These are phyloP conservation scores for Zenarchopterus dispar DNA, from an alignment of 2,797 vertebrate species.

Conservation along the genomic window DNA sequence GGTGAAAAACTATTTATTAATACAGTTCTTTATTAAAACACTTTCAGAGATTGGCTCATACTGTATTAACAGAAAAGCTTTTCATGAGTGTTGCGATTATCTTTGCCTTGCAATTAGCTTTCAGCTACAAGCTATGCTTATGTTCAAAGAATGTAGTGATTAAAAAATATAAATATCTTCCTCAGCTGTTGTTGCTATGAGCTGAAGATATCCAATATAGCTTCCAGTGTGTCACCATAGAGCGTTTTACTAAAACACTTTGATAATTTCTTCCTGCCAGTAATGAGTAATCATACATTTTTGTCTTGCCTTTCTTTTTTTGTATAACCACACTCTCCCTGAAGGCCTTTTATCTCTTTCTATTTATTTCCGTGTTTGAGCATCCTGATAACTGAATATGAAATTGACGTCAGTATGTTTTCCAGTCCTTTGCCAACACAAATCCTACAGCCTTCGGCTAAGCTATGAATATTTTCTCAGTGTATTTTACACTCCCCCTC, in stretches of 20 bases:
- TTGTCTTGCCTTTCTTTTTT: conserved; percentile 4
- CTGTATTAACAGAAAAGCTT: no score
- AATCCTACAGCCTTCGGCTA: conserved; percentile 37
- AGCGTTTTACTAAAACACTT: conserved; percentile 15
- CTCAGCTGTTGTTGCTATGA: conserved; percentile 12
- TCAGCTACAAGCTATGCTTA: neutral
- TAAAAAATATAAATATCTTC: conserved; percentile 2
- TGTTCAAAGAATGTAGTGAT: neutral
- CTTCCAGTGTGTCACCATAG: conserved; percentile 11
- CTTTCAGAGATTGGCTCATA: no score
- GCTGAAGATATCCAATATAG: conserved; percentile 13
- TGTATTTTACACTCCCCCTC: conserved; percentile 19
- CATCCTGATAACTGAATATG: conserved; percentile 40
- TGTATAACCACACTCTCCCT: conserved; percentile 3
- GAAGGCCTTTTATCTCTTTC: neutral
- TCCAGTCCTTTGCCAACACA: conserved; percentile 39
- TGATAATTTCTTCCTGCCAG: conserved; percentile 11
- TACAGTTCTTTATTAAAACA: no score
- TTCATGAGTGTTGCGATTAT: no score
- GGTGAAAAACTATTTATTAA: no score
- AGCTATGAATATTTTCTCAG: conserved; percentile 48
- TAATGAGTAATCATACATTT: conserved; percentile 17
- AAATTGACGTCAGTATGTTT: conserved; percentile 49
- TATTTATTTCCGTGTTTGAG: conserved; percentile 22
- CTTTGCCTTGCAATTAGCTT: neutral